Evolutionary conservation across 2,113 vertebrate species (phyloP).

Genomic region (Pachycephala philippinensis): DNA sequence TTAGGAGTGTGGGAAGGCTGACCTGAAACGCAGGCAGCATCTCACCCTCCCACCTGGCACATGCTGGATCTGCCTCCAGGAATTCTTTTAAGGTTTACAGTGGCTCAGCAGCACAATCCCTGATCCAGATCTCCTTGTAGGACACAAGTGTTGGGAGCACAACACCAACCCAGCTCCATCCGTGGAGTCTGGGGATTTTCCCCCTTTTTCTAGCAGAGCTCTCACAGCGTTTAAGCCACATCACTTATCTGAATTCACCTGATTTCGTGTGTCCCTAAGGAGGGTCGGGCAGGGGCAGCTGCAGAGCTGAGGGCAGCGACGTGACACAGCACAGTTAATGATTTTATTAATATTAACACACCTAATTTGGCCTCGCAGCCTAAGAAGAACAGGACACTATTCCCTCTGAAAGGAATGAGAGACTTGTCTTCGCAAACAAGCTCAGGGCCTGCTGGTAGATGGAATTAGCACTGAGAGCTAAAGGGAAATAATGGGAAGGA

Average conservation of each 20-base stretch:
- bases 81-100: not conserved
- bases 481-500: too few relatives aligned
- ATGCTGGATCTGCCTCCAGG: fast-evolving
- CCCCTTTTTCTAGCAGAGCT: not conserved
- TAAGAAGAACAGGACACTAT: not conserved
- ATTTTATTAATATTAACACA: not conserved
- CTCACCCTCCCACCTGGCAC: not conserved
- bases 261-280: not conserved
- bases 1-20: not conserved
- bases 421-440: too few relatives aligned
- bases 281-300: not conserved
- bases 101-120: not conserved
- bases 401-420: too few relatives aligned
- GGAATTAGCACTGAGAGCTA: too few relatives aligned
- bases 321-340: not conserved
- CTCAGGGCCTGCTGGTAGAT: too few relatives aligned
- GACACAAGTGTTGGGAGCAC: fast-evolving
- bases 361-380: fast-evolving
- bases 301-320: not conserved
- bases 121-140: not conserved
- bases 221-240: not conserved
- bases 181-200: fast-evolving
- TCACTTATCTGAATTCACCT: not conserved
- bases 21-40: not conserved
- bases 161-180: fast-evolving